Evolutionary conservation across 1,140 invertebrate genomes (phyloP).

Genomic region (Cyphomyrmex costatus): DNA sequence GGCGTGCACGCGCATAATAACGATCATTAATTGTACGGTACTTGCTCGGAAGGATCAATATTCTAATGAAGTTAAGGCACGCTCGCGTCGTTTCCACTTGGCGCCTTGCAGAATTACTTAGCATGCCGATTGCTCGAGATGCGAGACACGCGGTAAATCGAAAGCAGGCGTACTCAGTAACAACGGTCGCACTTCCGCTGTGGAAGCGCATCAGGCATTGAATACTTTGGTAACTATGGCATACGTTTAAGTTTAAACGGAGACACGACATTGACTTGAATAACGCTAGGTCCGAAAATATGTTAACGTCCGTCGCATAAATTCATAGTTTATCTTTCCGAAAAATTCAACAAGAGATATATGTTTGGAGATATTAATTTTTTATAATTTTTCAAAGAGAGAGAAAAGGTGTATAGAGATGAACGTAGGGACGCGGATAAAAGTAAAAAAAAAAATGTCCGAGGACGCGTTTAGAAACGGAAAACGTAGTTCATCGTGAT

Average conservation of each 20-base stretch:
- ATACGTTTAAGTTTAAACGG: slow-evolving; percentile 23
- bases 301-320: background rate
- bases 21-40: slow-evolving; percentile 38
- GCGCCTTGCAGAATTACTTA: slow-evolving; percentile 42
- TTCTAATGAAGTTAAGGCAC: slow-evolving; percentile 42
- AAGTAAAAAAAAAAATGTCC: background rate
- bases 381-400: background rate
- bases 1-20: background rate
- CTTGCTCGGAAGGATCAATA: slow-evolving; percentile 42
- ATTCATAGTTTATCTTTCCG: background rate
- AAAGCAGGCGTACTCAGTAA: slow-evolving; percentile 62
- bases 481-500: slow-evolving; percentile 11
- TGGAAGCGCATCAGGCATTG: slow-evolving; percentile 56
- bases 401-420: too few relatives aligned
- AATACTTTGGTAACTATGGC: slow-evolving; percentile 60
- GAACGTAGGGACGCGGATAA: background rate
- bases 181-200: slow-evolving; percentile 70
- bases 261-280: slow-evolving; percentile 21
- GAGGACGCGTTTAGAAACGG: background rate
- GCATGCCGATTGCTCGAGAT: slow-evolving; percentile 42
- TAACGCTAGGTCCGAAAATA: slow-evolving; percentile 18
- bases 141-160: slow-evolving; percentile 58
- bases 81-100: slow-evolving; percentile 46
- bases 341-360: background rate
- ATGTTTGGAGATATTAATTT: background rate